Base-by-base conservation (phyloP, 2,888 invertebrate genomes). In the Lasioglossum pauxillum region DNA sequence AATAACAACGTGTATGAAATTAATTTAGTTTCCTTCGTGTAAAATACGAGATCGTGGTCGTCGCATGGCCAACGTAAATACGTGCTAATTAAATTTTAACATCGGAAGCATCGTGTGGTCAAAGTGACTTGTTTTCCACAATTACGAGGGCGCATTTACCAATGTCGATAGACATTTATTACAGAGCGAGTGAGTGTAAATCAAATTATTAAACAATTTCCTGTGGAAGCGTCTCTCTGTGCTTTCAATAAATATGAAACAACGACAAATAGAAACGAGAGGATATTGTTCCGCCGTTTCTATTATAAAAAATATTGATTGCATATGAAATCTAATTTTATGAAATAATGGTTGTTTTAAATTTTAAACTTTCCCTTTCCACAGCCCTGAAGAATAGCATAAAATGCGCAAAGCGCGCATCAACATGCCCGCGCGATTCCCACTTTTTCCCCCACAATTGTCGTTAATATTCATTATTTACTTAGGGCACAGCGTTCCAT, bases 401-500 rank as follows among this genome's bases (percentile, higher is more conserved):
- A 14, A 44, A 44, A 44, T 23, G 23, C 8, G 7, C n/a, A 64
- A 16, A 31, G 19, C 16, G 64, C 31, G 31, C 31, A 16, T 27
- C 19, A 64, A 31, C 64, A 16, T 64, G 64, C 27, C 31, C 5
- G 31, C 27, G 19, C 31, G 31, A 31, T 64, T 31, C 16, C 16
- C 31, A 27, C 31, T 31, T 64, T 64, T 31, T 23, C 0, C 8
- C 14, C 10, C 12, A 71, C 41, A 41, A 69, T 38, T 38, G n/a
- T 19, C 71, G 38, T 41, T 41, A 71, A 71, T 71, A 41, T 71
- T 38, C n/a, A 69, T 69, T 69, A 38, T 71, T 71, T 71, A 41
- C 38, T 38, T 5, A 41, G 38, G 35, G n/a, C n/a, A 23, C 5
- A 71, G n/a, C 10, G n/a, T 46, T 16, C 46, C 57, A 57, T 46